A percentile compares a stretch with the other conserved stretches of the same genome.
phyloP scores from a whole-genome alignment of 1,140 invertebrate genomes.

The Solen grandis region DNA sequence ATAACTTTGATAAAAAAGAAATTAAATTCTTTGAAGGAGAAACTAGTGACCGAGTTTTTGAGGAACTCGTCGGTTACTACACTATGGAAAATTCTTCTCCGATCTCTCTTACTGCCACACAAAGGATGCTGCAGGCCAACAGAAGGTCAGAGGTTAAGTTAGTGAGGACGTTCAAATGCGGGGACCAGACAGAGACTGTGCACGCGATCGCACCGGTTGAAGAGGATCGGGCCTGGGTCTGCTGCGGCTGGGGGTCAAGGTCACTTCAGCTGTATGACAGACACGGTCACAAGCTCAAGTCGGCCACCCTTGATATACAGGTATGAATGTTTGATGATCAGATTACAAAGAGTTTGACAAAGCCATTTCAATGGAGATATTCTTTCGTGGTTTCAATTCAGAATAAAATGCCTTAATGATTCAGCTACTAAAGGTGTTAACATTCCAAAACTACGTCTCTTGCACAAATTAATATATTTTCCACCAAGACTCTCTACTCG shows the following conservation, averaged over 20 bases:
- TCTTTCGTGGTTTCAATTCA: no score
- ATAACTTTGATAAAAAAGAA: conserved; percentile 44
- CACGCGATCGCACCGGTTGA: conserved; percentile 58
- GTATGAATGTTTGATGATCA: conserved; percentile 27
- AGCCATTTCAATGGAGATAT: no score
- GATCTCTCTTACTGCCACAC: conserved; percentile 23
- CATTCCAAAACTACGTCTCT: no score
- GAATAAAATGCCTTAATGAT: no score
- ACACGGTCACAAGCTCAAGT: conserved; percentile 44
- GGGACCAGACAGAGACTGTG: conserved; percentile 52
- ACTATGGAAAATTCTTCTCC: conserved; percentile 22
- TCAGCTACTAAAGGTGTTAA: no score
- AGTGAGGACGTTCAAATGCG: conserved; percentile 11
- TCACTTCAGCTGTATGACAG: conserved; percentile 50
- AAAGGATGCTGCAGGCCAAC: conserved; percentile 11
- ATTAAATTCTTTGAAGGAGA: conserved; percentile 44
- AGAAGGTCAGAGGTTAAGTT: conserved; percentile 46
- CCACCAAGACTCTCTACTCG: no score
- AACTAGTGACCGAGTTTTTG: conserved; percentile 11
- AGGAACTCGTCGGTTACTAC: conserved; percentile 36
- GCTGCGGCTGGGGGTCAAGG: conserved; percentile 61
- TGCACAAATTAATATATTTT: no score
- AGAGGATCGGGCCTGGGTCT: conserved; percentile 55
- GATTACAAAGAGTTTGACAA: no score
- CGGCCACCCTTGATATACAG: conserved; percentile 53